These are phyloP conservation scores for Napeogenes sylphis DNA, from an alignment of 2,888 invertebrate species.

Conservation along the genomic window DNA sequence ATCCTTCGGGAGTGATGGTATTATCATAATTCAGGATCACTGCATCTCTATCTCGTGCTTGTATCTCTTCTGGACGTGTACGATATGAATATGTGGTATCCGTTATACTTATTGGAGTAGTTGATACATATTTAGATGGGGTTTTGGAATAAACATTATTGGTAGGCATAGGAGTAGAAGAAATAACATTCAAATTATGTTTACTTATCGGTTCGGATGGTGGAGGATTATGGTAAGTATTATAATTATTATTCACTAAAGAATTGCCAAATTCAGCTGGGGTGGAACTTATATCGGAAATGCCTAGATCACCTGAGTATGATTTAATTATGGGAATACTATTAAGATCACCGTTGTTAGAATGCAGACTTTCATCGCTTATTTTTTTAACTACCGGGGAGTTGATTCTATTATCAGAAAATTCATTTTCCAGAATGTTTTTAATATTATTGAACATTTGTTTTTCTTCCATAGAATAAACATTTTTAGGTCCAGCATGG, in stretches of 20 bases:
- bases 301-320: background rate
- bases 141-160: background rate
- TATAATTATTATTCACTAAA: background rate
- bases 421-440: background rate
- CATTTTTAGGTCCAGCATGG: background rate
- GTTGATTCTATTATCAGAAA: background rate
- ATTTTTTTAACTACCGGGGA: background rate
- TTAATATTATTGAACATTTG: background rate
- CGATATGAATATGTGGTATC: background rate
- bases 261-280: background rate
- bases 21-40: slow-evolving; percentile 54
- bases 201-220: no score
- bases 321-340: background rate
- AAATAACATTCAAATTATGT: no score
- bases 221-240: background rate
- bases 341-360: background rate
- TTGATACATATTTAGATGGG: background rate
- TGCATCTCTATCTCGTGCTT: slow-evolving; percentile 48
- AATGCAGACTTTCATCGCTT: background rate
- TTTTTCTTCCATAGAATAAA: background rate
- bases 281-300: background rate
- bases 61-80: slow-evolving; percentile 41
- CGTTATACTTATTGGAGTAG: background rate
- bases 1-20: slow-evolving; percentile 50
- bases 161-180: background rate